phyloP scores from a whole-genome alignment of 2,888 invertebrate genomes.

The Chironomus riparius region DNA sequence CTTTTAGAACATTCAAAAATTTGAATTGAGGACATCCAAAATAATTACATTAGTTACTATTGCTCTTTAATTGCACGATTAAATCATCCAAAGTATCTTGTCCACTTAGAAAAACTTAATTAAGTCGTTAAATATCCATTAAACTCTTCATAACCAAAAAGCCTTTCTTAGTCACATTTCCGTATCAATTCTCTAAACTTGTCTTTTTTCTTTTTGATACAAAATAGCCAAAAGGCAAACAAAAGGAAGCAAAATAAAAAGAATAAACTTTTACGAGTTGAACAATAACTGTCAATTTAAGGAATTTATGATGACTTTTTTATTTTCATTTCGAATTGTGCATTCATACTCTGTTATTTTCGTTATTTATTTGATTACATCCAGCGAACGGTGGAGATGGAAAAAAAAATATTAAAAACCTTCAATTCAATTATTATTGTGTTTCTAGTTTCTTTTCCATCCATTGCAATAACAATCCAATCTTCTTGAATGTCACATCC shows the following conservation, averaged over 20 bases:
- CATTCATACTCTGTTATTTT: neutral
- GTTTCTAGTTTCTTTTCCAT: neutral
- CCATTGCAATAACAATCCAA: neutral
- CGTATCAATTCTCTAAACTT: neutral
- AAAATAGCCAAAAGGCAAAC: neutral
- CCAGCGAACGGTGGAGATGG: neutral
- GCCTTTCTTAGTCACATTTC: neutral
- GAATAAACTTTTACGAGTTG: slow-evolving; percentile 8
- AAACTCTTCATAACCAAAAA: neutral
- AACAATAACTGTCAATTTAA: slow-evolving; percentile 28
- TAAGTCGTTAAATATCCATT: neutral
- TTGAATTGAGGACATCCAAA: too few species aligned
- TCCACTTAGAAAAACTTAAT: neutral
- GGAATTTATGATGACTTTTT: slow-evolving; percentile 18
- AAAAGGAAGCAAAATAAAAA: slow-evolving; percentile 13
- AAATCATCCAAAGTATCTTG: too few species aligned
- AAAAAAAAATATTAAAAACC: neutral
- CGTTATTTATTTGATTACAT: neutral
- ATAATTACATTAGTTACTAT: too few species aligned
- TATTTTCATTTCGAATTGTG: neutral
- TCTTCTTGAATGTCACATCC: neutral
- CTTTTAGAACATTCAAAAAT: too few species aligned
- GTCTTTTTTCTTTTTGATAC: neutral
- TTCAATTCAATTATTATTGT: neutral
- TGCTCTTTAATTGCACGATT: too few species aligned